Evolutionary conservation across 2,888 invertebrate genomes (phyloP), one percentile per base, ranked within the genome.

Genomic region (Sesamia inferens): DNA sequence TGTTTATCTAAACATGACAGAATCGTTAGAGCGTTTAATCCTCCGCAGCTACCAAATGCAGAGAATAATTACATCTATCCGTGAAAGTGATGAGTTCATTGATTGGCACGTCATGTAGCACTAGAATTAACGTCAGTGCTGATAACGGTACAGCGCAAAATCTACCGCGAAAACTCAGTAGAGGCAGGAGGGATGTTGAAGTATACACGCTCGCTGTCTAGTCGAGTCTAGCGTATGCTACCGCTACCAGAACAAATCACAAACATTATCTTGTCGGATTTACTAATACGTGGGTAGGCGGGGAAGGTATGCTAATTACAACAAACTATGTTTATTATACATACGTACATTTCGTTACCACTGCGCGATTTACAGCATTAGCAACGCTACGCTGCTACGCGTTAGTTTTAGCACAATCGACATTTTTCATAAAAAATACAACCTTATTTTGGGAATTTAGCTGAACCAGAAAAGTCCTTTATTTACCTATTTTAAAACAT

Each of bases 1-100:
- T 74, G 24, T 39, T 58, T 63, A 74, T 57, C 57, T 58, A 57
- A 63, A 73, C 62, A 62, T 48, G 74, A 48, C 74, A 63, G 48
- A 19, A 59, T 65, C 22, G 16, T 74, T 48, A 51, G 22, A 58
- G 19, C n/a, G 22, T 57, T 42, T 58, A 58, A 74, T 44, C 57
- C 57, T n/a, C 48, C 24, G 24, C 22, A 16, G 42, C 14, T 59
- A 44, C 51, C 14, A 58, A 51, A 58, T 59, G 57, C 24, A 48
- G 48, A 57, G 16, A 24, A 13, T 64, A 44, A 64, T 58, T 16
- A 22, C 11, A 51, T 63, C 42, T 14, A 48, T 63, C 10, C 13
- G n/a, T 1, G 57, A 63, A 54, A 39, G 14, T 66, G 39, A 66
- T 11, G 42, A 47, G 4, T 11, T 5, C 19, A 59, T 47, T 24